Evolutionary conservation across 2,797 vertebrate genomes (phyloP).

Genomic region (Acrossocheilus wenchowensis): DNA sequence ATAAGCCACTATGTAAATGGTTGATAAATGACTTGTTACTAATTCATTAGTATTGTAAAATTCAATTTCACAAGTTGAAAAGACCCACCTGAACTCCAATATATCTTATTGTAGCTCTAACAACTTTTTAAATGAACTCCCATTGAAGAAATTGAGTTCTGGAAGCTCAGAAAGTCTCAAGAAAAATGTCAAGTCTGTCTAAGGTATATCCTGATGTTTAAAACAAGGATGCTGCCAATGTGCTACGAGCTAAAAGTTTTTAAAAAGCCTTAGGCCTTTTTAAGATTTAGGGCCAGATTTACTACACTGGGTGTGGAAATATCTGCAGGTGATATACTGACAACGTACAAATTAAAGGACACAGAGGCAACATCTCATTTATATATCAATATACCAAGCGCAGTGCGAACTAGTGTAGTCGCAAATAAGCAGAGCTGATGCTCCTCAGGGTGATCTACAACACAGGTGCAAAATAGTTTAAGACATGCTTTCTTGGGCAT

Average conservation of each 20-base stretch:
- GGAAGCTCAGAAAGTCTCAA: neutral
- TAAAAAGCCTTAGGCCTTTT: neutral
- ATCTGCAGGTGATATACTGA: too few species aligned
- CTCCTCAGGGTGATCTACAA: too few species aligned
- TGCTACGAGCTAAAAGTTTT: neutral
- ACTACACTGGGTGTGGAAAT: too few species aligned
- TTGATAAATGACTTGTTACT: constrained; percentile 77
- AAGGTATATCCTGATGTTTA: neutral
- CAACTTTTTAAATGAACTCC: constrained; percentile 53
- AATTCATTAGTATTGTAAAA: constrained; percentile 81
- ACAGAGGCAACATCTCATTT: too few species aligned
- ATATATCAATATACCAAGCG: too few species aligned
- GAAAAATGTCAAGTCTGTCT: neutral
- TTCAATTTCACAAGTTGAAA: constrained; percentile 72
- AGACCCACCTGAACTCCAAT: constrained; percentile 71
- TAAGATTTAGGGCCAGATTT: neutral
- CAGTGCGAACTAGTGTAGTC: too few species aligned
- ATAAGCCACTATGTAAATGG: constrained; percentile 72
- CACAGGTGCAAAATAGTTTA: too few species aligned
- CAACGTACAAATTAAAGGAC: too few species aligned
- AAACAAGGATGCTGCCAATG: neutral
- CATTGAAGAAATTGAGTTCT: constrained; percentile 7
- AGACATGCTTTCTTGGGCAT: too few species aligned
- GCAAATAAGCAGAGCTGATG: too few species aligned
- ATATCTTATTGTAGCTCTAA: constrained; percentile 70